phyloP scores from a whole-genome alignment of 2,888 invertebrate genomes.

The Trichogramma dendrolimi region DNA sequence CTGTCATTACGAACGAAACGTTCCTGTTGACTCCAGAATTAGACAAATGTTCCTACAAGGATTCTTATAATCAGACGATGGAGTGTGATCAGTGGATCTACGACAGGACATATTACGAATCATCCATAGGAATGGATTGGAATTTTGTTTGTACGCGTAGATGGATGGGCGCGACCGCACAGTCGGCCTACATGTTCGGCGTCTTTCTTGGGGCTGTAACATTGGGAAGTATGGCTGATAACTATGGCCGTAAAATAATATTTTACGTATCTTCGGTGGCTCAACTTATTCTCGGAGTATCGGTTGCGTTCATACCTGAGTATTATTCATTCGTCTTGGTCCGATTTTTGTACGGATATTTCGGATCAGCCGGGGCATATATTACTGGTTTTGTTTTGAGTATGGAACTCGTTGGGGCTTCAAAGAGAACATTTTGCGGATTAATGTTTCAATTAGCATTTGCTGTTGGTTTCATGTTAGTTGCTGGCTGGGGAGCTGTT shows the following conservation, averaged over 20 bases:
- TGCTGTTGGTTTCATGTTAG: conserved; percentile 75
- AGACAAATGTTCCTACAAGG: conserved; percentile 61
- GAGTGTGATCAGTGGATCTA: conserved; percentile 64
- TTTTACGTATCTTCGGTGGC: conserved; percentile 73
- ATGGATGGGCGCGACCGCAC: conserved; percentile 79
- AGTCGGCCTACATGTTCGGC: conserved; percentile 77
- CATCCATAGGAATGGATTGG: conserved; percentile 78
- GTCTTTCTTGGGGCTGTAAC: conserved; percentile 75
- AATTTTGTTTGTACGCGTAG: conserved; percentile 72
- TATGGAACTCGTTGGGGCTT: conserved; percentile 80
- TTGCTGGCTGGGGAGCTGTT: conserved; percentile 77
- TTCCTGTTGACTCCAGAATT: conserved; percentile 21
- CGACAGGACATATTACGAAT: conserved; percentile 68
- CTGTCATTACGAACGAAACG: not conserved
- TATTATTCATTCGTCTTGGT: conserved; percentile 68
- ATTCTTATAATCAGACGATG: conserved; percentile 43
- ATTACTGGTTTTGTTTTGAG: conserved; percentile 65
- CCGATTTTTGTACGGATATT: conserved; percentile 72
- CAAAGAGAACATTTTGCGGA: conserved; percentile 75
- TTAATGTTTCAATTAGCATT: conserved; percentile 76
- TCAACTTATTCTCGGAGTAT: conserved; percentile 64
- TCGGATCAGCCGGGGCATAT: conserved; percentile 74
- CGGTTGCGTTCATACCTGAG: conserved; percentile 73
- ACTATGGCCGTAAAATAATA: conserved; percentile 73
- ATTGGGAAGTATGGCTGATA: conserved; percentile 75